phyloP scores from a whole-genome alignment of 2,113 vertebrate genomes.

The Parus major region DNA sequence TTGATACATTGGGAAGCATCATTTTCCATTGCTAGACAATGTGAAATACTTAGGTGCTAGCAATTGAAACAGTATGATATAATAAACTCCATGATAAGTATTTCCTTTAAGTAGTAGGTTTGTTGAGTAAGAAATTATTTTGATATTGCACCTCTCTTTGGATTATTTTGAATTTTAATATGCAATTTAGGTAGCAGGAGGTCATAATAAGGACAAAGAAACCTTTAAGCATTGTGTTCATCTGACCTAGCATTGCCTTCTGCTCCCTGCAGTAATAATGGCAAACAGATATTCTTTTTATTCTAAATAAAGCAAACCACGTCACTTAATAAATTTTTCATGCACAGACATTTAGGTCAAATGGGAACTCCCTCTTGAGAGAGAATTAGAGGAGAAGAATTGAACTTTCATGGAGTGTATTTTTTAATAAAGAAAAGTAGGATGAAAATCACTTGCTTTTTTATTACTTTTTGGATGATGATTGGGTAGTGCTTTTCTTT shows the following conservation, averaged over 20 bases:
- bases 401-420: background rate
- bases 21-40: background rate
- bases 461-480: background rate
- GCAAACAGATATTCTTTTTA: conserved; percentile 33
- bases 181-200: background rate
- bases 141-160: background rate
- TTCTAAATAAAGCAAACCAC: conserved; percentile 51
- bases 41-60: background rate
- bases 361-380: conserved; percentile 9
- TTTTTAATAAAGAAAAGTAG: background rate
- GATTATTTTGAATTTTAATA: background rate
- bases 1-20: background rate
- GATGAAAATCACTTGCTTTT: background rate
- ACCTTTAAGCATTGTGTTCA: conserved; percentile 1
- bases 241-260: conserved; percentile 12
- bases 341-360: conserved; percentile 18
- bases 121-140: background rate
- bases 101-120: background rate
- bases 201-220: conserved; percentile 32
- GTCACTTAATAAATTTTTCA: conserved; percentile 53
- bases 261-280: conserved; percentile 36
- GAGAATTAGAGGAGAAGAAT: background rate
- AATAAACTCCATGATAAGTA: background rate
- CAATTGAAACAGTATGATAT: background rate
- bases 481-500: background rate